A percentile compares a stretch with the other conserved stretches of the same genome.
Evolutionary conservation across 2,888 invertebrate species (phyloP).

Genomic region (Pyrrhopygopsis socrates): DNA sequence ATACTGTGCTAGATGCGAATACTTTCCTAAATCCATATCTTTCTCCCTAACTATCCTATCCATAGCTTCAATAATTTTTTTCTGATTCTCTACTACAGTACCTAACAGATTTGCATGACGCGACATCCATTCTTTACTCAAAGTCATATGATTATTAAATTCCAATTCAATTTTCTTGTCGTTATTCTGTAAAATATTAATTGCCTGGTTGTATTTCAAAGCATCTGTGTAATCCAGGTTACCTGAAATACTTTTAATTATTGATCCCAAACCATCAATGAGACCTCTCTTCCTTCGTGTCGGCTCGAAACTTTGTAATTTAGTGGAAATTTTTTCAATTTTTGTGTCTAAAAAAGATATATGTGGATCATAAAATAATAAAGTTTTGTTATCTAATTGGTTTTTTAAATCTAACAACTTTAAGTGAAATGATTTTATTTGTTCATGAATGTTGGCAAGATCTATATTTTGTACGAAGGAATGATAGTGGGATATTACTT

Average conservation of each 20-base stretch:
- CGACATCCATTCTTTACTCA: constrained; percentile 8
- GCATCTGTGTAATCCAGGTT: too few species aligned
- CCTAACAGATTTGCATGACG: constrained; percentile 1
- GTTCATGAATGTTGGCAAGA: background rate
- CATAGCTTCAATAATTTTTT: constrained; percentile 1
- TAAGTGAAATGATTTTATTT: background rate
- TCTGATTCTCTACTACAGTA: constrained; percentile 15
- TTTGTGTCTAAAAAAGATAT: background rate
- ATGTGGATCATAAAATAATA: background rate
- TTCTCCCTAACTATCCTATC: background rate
- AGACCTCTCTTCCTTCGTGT: too few species aligned
- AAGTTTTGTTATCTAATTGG: background rate
- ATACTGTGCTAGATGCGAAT: background rate
- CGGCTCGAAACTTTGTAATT: background rate
- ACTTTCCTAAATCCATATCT: background rate
- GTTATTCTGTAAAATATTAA: too few species aligned
- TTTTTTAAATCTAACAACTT: background rate
- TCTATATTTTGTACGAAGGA: constrained; percentile 2
- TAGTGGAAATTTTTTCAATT: background rate
- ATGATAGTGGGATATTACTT: constrained; percentile 18
- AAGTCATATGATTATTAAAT: constrained; percentile 14
- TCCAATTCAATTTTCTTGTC: too few species aligned
- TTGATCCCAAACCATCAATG: too few species aligned
- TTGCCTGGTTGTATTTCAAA: too few species aligned
- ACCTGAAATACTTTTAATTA: too few species aligned